Evolutionary conservation across 2,888 invertebrate genomes (phyloP).

Genomic region (Molanna angustata): DNA sequence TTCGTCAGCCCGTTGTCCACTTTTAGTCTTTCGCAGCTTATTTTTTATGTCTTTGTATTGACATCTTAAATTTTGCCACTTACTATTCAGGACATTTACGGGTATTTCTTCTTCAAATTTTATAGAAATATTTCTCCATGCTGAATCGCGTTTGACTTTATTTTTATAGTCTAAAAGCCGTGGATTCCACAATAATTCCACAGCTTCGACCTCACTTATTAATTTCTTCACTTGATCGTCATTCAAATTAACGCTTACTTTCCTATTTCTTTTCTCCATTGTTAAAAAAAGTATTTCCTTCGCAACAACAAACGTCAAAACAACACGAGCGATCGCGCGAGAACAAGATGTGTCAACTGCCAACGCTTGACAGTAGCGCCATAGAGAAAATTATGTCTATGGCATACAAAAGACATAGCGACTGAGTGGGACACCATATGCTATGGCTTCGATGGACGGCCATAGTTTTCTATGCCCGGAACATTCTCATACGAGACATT

Average conservation of each 20-base stretch:
- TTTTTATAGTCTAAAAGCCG: neutral
- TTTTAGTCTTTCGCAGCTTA: neutral
- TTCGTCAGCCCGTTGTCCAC: neutral
- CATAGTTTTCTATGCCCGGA: too few species aligned
- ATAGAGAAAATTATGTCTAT: too few species aligned
- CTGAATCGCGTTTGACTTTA: neutral
- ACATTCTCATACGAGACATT: too few species aligned
- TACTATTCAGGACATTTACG: neutral
- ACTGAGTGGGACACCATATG: too few species aligned
- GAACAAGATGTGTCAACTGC: too few species aligned
- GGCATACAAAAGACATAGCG: too few species aligned
- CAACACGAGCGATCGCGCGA: too few species aligned
- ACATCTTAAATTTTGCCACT: neutral
- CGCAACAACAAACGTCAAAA: too few species aligned
- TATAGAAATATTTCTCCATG: neutral
- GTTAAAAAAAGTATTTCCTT: too few species aligned
- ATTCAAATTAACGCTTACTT: neutral
- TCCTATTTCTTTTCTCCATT: neutral
- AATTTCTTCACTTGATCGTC: neutral
- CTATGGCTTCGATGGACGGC: too few species aligned
- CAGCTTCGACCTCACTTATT: neutral
- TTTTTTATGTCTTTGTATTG: neutral
- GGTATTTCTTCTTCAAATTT: neutral
- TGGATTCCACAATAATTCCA: neutral
- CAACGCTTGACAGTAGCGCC: too few species aligned